Base-by-base conservation (phyloP, 2,888 invertebrate genomes). In the Gari tellinella region DNA sequence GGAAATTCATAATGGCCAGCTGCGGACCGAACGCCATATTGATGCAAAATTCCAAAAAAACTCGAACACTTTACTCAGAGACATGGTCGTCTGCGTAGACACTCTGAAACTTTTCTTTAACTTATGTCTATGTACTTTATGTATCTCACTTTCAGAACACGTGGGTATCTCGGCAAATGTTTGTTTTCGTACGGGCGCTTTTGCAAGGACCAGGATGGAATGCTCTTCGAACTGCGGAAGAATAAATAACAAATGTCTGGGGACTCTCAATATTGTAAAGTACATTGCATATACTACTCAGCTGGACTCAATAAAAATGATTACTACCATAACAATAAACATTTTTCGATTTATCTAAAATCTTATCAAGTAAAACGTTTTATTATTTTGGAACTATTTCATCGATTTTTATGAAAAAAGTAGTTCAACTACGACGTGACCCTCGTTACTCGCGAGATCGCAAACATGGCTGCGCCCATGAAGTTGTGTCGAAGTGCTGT, bases 101-200 rank as follows among this genome's bases (percentile, higher is more conserved):
- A 31, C 10, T 31, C 31, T 31, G 10, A 31, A 31, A 31, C 4
- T 4, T 31, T 31, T n/a, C n/a, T 31, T 31, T 7, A 31, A 31
- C 10, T 4, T 31, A 31, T 31, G 5, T 10, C 31, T 7, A 4
- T 4, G 10, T 31, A 31, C 10, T 17, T 55, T 37, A 55, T 40
- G 40, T 21, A 5, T 3, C 19, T 51, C 51, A 25, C 41, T 70
- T 49, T 67, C 46, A 63, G 58, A 74, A 65, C 82, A 82, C 82
- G 82, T 82, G 82, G 67, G 67, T 72, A 41, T 73, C 45, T 26
- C 52, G 25, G 52, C 43, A 73, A 72, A 61, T 55, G 70, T 72
- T 93, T 93, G 89, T 93, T 91, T 90, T 90, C 90, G 90, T 91
- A 86, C 90, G 90, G 90, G 90, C 86, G 88, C 74, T 90, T 90